These are phyloP conservation scores for Elanoides forficatus DNA, from an alignment of 2,113 vertebrate genomes.

Conservation along the genomic window DNA sequence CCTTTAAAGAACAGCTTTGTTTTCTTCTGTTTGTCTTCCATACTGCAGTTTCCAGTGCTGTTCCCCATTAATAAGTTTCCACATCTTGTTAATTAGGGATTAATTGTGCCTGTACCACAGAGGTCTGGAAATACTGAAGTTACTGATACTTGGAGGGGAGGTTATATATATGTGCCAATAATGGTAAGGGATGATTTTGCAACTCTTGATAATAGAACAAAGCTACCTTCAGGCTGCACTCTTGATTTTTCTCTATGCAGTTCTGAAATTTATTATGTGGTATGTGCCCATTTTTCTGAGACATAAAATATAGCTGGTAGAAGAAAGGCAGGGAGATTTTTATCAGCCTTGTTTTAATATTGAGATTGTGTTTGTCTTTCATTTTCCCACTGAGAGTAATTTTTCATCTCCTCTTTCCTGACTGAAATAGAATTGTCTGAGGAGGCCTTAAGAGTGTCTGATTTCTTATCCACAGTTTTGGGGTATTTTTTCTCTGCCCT, in stretches of 20 bases:
- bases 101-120: neutral
- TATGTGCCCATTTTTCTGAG: neutral
- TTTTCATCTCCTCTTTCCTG: conserved; percentile 24
- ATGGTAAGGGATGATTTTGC: neutral
- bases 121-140: neutral
- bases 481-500: neutral
- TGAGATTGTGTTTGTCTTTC: conserved; percentile 16
- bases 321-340: conserved; percentile 11
- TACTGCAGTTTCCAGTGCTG: neutral
- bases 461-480: neutral
- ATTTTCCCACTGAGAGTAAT: conserved; percentile 11
- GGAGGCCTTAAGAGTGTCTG: neutral
- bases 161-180: neutral
- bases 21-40: neutral
- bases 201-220: neutral
- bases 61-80: neutral
- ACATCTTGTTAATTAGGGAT: neutral
- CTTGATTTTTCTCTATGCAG: neutral
- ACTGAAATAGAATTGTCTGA: conserved; percentile 14
- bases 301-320: neutral
- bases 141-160: neutral
- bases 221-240: neutral
- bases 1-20: neutral
- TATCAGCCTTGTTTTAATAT: conserved; percentile 17
- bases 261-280: neutral